phyloP scores from a whole-genome alignment of 2,113 vertebrate genomes.

The Percopsis transmontana region DNA sequence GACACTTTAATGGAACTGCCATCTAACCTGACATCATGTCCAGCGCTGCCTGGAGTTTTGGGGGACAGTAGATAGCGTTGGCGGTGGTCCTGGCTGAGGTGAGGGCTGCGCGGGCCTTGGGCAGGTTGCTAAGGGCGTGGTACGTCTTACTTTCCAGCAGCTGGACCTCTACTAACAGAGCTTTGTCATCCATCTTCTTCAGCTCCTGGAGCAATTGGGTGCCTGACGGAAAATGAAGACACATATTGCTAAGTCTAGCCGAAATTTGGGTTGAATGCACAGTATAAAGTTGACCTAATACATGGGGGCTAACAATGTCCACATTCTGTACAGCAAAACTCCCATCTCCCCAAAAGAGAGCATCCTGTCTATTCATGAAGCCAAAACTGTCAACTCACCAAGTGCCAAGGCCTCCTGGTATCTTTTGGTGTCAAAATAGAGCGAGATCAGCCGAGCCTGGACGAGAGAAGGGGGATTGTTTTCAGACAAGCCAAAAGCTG shows the following conservation, averaged over 20 bases:
- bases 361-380: neutral
- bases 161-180: constrained; percentile 97
- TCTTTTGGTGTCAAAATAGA: constrained; percentile 98
- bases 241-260: neutral
- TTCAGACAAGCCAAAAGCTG: constrained; percentile 18
- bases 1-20: neutral
- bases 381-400: constrained; percentile 78
- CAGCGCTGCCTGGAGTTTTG: constrained; percentile 95
- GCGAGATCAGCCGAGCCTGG: constrained; percentile 93
- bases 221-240: constrained; percentile 78
- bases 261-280: neutral
- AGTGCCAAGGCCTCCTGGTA: constrained; percentile 97
- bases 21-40: constrained; percentile 97
- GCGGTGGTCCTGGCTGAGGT: constrained; percentile 98
- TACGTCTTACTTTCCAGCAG: constrained; percentile 98
- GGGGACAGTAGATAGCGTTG: constrained; percentile 98
- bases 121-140: constrained; percentile 96
- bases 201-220: constrained; percentile 93
- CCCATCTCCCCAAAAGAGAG: neutral
- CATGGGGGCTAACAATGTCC: too few species aligned
- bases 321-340: neutral
- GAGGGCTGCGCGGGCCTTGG: constrained; percentile 96
- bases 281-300: neutral
- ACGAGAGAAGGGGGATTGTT: constrained; percentile 13
- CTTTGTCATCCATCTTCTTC: constrained; percentile 99